phyloP scores from a whole-genome alignment of 35 echinoderm and acorn worm species.

The Heliocidaris tuberculata region DNA sequence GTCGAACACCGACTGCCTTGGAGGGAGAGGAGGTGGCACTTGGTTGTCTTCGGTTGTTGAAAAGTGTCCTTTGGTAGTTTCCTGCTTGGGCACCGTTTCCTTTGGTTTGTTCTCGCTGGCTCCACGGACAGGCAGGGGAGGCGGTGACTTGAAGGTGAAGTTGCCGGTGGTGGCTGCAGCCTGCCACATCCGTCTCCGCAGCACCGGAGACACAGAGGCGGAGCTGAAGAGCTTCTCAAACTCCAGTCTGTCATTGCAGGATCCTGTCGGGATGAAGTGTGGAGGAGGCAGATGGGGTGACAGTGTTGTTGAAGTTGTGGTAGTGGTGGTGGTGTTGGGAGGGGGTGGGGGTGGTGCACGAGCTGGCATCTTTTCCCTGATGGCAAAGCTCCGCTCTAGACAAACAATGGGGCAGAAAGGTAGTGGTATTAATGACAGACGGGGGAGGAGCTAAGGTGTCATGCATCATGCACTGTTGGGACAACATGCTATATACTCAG shows the following conservation, averaged over 20 bases:
- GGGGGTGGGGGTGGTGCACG: conserved; percentile 77
- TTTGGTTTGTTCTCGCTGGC: conserved; percentile 36
- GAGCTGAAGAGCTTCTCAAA: conserved; percentile 65
- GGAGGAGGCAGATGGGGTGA: conserved; percentile 48
- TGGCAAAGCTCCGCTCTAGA: conserved; percentile 65
- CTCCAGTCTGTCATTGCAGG: conserved; percentile 13
- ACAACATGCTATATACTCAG: not conserved
- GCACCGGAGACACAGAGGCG: conserved; percentile 60
- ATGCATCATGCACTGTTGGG: conserved; percentile 31
- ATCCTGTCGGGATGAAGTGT: conserved; percentile 51
- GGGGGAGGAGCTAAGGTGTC: conserved; percentile 32
- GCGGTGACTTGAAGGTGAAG: conserved; percentile 43
- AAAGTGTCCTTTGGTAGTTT: not conserved
- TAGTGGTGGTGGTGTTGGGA: conserved; percentile 40
- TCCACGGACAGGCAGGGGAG: conserved; percentile 71
- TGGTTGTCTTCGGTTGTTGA: conserved; percentile 41
- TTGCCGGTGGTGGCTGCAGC: conserved; percentile 44
- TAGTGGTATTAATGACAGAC: conserved; percentile 36
- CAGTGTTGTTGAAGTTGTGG: conserved; percentile 24
- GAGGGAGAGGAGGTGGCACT: conserved; percentile 60
- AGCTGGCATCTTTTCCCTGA: conserved; percentile 71
- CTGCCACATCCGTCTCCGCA: conserved; percentile 60
- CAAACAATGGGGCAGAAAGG: conserved; percentile 43
- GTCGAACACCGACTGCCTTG: conserved; percentile 56
- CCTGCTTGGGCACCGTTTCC: not conserved